Evolutionary conservation across 2,797 vertebrate genomes (phyloP).

Genomic region (Streptopelia turtur): DNA sequence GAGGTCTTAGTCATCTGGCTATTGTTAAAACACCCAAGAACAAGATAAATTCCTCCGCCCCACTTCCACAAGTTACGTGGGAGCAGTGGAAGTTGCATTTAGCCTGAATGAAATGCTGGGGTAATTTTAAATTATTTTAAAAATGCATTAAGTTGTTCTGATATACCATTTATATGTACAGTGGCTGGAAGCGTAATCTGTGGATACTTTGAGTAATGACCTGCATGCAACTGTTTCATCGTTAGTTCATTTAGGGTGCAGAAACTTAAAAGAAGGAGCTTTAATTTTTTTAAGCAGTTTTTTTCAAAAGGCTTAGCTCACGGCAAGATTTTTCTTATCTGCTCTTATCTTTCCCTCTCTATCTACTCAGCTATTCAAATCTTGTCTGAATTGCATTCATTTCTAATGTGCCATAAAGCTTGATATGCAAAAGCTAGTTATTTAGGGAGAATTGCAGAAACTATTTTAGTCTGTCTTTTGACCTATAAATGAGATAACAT

Average conservation of each 20-base stretch:
- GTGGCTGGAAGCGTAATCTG: background rate
- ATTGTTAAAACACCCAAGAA: background rate
- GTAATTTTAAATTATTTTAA: background rate
- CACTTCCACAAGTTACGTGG: background rate
- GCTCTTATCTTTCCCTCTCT: background rate
- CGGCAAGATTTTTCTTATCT: background rate
- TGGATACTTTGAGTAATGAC: background rate
- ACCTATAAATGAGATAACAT: conserved; percentile 49
- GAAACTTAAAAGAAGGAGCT: background rate
- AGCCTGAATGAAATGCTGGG: background rate
- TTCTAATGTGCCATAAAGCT: conserved; percentile 37
- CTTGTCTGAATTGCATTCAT: conserved; percentile 19
- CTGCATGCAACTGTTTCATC: background rate
- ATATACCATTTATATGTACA: fast-evolving
- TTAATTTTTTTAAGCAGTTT: background rate
- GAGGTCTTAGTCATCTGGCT: background rate
- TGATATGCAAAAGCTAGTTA: conserved; percentile 46
- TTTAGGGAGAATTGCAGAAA: conserved; percentile 44
- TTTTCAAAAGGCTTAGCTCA: background rate
- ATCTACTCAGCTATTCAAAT: conserved; percentile 35
- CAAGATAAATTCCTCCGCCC: background rate
- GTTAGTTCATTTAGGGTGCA: background rate
- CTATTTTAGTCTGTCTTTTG: conserved; percentile 62
- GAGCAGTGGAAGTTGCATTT: background rate
- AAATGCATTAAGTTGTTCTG: background rate